Evolutionary conservation across 2,113 vertebrate genomes (phyloP).

Genomic region (Struthio camelus): DNA sequence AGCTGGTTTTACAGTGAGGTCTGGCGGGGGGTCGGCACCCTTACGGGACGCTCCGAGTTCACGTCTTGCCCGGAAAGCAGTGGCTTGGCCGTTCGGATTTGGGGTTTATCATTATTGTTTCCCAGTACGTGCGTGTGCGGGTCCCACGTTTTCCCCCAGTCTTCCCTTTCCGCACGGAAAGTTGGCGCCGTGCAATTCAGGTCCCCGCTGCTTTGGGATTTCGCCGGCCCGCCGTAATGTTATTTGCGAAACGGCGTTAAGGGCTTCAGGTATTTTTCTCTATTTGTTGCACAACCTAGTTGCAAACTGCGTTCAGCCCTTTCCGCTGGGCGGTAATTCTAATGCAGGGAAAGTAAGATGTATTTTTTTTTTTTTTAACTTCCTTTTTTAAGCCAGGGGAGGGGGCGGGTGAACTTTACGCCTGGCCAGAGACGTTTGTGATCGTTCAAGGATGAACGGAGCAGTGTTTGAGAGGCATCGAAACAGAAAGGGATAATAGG

Average conservation of each 20-base stretch:
- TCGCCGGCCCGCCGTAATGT: background rate
- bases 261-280: conserved; percentile 50
- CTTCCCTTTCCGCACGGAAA: background rate
- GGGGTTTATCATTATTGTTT: rapidly evolving
- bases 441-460: background rate
- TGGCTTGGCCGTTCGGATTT: background rate
- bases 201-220: background rate
- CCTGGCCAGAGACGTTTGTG: background rate
- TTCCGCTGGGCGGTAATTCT: background rate
- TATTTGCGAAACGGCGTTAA: background rate
- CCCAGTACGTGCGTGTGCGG: rapidly evolving
- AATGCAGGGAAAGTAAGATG: background rate
- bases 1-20: no score
- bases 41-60: background rate
- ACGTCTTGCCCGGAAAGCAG: background rate
- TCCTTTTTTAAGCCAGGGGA: background rate
- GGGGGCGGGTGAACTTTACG: background rate
- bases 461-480: background rate
- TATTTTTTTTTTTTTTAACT: background rate
- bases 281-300: background rate
- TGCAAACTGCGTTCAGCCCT: background rate
- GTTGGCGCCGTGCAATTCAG: background rate
- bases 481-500: background rate
- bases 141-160: rapidly evolving
- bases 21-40: background rate